Conservation (phyloP, 2,888 invertebrate genomes). For the Drosophila peninsularis region DNA sequence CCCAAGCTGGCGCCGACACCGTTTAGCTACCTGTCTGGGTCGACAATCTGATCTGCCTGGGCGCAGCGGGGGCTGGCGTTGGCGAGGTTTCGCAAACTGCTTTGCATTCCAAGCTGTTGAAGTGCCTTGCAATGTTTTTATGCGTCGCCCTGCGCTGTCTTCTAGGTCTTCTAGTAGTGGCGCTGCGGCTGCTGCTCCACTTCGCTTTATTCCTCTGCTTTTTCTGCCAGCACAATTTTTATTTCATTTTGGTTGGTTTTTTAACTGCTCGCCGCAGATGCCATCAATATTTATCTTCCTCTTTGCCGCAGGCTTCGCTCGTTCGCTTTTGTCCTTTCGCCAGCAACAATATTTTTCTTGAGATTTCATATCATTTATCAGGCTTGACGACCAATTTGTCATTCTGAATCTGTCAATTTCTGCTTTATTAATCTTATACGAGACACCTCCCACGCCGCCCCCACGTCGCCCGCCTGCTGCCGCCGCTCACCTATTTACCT, state of each 20-base stretch:
- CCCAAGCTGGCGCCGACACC: slow-evolving; percentile 37
- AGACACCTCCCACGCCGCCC: slow-evolving; percentile 13
- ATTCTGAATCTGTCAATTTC: slow-evolving; percentile 82
- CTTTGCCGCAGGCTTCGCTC: slow-evolving; percentile 24
- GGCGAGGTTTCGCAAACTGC: slow-evolving; percentile 53
- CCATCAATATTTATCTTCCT: slow-evolving; percentile 77
- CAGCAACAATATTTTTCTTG: slow-evolving; percentile 71
- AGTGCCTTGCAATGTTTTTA: slow-evolving; percentile 41
- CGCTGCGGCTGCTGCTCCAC: slow-evolving; percentile 5
- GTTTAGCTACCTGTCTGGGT: slow-evolving; percentile 58
- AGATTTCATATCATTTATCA: slow-evolving; percentile 82
- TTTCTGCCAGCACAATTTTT: slow-evolving; percentile 46
- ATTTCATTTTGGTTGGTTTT: slow-evolving; percentile 59
- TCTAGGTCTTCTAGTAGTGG: slow-evolving; percentile 16
- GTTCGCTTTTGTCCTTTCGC: slow-evolving; percentile 47
- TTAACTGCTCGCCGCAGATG: slow-evolving; percentile 70
- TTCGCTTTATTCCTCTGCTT: slow-evolving; percentile 37
- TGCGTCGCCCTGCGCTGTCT: slow-evolving; percentile 17
- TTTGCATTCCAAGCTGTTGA: slow-evolving; percentile 69
- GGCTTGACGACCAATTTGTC: slow-evolving; percentile 83
- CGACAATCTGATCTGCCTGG: slow-evolving; percentile 22
- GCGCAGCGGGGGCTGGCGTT: background rate
- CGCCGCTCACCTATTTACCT: slow-evolving; percentile 11
- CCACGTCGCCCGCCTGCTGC: background rate
- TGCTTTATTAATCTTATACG: slow-evolving; percentile 81